Evolutionary conservation across 2,113 vertebrate species (phyloP), one percentile per base, ranked within the genome.

Genomic region (Calonectris borealis): DNA sequence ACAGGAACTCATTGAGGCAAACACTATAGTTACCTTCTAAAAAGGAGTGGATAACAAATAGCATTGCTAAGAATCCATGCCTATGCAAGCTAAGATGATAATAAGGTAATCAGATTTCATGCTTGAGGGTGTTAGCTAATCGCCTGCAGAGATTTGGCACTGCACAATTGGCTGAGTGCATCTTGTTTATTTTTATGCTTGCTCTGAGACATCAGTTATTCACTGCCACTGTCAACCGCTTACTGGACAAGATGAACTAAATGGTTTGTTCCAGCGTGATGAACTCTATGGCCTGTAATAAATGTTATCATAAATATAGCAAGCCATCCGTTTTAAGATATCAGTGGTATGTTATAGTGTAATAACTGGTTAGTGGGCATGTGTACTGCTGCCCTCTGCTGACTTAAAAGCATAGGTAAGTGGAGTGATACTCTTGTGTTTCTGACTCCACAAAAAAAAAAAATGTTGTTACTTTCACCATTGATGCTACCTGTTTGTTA

Each of bases 81-180:
- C 76, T 96, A 51, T 95, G 94, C 32, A 73, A 83, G 93, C 92
- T 94, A 88, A 90, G 90, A 95, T 88, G 96, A 96, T 96, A 96
- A 95, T 93, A 96, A 95, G 64, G 88, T 92, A 96, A 96, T 97
- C 96, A 97, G 96, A 96, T 97, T 96, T 97, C 93, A 94, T 88
- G 96, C 96, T 93, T 93, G 88, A 94, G 88, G 88, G 79, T 95
- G 88, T 94, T 91, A 95, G 93, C 88, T 96, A 96, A 96, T 95
- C 60, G 79, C 88, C 88, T 93, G 93, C 83, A 92, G 96, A 96
- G 71, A 72, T 96, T 64, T 97, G 93, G 96, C 88, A 87, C 21
- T 34, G 89, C 90, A 96, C 88, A 95, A 96, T 78, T 93, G 96
- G 82, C 92, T 96, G 92, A 96, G 68, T 93, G 92, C 71, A 90